Base-by-base conservation (phyloP, 2,113 vertebrate genomes). In the Numida meleagris region DNA sequence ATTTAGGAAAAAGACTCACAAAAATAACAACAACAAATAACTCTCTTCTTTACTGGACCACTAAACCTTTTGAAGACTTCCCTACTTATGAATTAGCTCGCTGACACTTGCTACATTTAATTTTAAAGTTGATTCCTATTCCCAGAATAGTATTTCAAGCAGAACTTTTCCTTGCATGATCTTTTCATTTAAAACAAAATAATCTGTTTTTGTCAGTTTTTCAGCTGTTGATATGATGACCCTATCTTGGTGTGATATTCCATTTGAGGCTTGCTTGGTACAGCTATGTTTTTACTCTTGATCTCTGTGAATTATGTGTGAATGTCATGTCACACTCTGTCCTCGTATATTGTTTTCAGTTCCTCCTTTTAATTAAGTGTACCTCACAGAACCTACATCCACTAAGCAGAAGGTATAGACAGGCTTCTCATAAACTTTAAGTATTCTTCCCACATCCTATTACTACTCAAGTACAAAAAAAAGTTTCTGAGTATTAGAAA, bases 11-110 rank as follows among this genome's bases (percentile, higher is more conserved):
- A 33, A 48, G 40, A 43, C 31, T 36, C n/a, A 1, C 9, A 0
- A 21, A 33, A 67, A 70, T 36, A 9, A 0, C 1, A 0, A 9
- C 8, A 71, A 21, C 8, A 10, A 33, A 10, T 17, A 33, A 33
- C 24, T 18, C 2, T 70, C 5, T 75, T 59, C 31, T 77, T n/a
- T 77, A 5, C 6, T 59, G 15, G 21, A 34, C 8, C 7, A 16
- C 19, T n/a, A 58, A 72, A 51, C 1, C 5, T 83, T 74, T 66
- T 80, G 10, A 31, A 86, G 18, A 61, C 8, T 24, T 70, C 10
- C 3, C 0, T 50, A 5, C 78, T 63, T 18, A 58, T 53, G 9
- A 57, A 50, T 40, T 72, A 70, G 7, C 3, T 57, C 25, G 65
- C 38, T 57, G 20, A 1, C 33, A 6, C 27, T 63, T 65, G 19